Base-by-base conservation (phyloP, 2,888 invertebrate species). In the Elegia similella region DNA sequence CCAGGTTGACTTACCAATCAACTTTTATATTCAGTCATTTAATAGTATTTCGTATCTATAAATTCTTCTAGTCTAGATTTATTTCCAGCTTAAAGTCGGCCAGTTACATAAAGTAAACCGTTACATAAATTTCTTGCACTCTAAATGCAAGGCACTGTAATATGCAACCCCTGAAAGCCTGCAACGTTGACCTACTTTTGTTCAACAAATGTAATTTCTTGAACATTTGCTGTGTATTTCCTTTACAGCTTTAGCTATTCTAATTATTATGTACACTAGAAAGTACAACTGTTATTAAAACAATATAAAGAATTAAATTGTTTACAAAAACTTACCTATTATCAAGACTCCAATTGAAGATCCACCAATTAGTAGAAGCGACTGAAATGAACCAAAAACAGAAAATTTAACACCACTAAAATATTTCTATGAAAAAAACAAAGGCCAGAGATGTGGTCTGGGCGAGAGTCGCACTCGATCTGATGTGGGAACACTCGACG, bases 401-500 rank as follows among this genome's bases (percentile, higher is more conserved):
- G 42, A 42, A 48, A 30, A 15, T 48, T 48, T 30, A 42, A 42
- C 15, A 47, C 16, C 55, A 56, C 48, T 48, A 58, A 60, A 55
- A 54, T 38, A n/a, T 12, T 12, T 38, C n/a, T 12, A 61, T 56
- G 16, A 60, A 42, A 59, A 56, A 57, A 62, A 57, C 55, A 62
- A 65, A 62, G 64, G 63, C 61, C 67, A 66, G 68, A 67, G 83
- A 75, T 84, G 86, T 72, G 81, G 72, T 66, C 84, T 70, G 78
- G 69, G 62, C 85, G 85, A 83, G 82, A 79, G 85, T 63, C 82
- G 80, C 76, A 74, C 80, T 75, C 78, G 76, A 69, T 89, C 78
- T 91, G 88, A 85, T 82, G 74, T 72, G 73, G 70, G 81, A 76
- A 68, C 73, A 75, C 73, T 73, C 76, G 68, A 64, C 65, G 78